Evolutionary conservation across 2,113 vertebrate genomes (phyloP).

Genomic region (Aythya baeri): DNA sequence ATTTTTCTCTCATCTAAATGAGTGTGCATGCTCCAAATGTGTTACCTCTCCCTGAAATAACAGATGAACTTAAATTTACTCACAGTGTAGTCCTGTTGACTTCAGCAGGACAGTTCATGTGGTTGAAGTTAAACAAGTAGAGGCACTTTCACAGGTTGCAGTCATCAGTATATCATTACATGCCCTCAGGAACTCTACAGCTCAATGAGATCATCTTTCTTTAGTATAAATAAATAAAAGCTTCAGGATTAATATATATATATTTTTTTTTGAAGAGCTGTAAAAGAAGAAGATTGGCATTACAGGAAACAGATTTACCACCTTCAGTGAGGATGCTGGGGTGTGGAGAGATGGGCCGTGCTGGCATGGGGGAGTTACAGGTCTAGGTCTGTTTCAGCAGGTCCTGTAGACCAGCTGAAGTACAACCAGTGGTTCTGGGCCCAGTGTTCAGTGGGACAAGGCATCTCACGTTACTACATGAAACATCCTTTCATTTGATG

Average conservation of each 20-base stretch:
- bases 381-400: neutral
- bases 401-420: accelerated
- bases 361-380: neutral
- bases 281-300: neutral
- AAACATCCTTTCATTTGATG: neutral
- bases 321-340: neutral
- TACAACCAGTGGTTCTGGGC: neutral
- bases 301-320: neutral
- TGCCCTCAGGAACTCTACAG: neutral
- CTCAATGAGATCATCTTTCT: neutral
- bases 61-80: neutral
- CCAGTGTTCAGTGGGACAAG: neutral
- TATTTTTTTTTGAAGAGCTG: neutral
- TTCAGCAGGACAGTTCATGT: neutral
- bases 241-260: neutral
- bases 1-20: neutral
- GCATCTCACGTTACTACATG: neutral
- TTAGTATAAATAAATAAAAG: neutral
- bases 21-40: neutral
- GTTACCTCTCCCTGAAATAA: neutral
- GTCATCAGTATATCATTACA: neutral
- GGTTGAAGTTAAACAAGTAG: neutral
- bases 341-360: neutral
- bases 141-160: neutral
- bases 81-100: neutral